Conservation (phyloP, 2,888 invertebrate species). For the Tetranychus piercei region DNA sequence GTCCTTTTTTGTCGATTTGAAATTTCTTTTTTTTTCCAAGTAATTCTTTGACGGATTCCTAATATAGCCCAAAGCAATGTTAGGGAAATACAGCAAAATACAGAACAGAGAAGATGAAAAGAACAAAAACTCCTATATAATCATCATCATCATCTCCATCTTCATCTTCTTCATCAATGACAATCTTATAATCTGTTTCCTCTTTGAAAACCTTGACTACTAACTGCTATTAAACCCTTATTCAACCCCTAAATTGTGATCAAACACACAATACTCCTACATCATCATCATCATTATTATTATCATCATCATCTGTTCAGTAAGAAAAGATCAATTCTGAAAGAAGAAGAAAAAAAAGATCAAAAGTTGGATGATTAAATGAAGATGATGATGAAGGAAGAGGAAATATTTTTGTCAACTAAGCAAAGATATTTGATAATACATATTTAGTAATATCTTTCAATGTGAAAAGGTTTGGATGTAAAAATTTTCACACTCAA, state of each 20-base stretch:
- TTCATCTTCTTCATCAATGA: not conserved
- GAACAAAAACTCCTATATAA: not conserved
- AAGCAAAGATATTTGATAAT: too few species aligned
- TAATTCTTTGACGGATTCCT: conserved; percentile 1
- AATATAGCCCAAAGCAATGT: not conserved
- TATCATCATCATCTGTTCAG: not conserved
- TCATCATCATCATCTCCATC: not conserved
- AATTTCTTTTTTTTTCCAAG: not conserved
- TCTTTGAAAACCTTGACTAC: not conserved
- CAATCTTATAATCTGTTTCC: conserved; percentile 1
- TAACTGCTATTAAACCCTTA: too few species aligned
- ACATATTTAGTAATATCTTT: too few species aligned
- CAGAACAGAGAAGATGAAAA: not conserved
- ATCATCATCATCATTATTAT: not conserved
- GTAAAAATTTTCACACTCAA: not conserved
- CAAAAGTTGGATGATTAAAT: not conserved
- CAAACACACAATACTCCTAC: not conserved
- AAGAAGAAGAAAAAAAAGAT: not conserved
- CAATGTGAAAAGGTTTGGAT: too few species aligned
- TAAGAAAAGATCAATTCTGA: not conserved
- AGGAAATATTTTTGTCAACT: not conserved
- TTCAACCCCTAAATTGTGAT: too few species aligned
- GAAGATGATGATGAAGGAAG: not conserved
- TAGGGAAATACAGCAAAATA: not conserved
- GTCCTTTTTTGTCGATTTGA: not conserved